Percentiles rank a stretch among this genome's conserved stretches.
Evolutionary conservation across 2,797 vertebrate species (phyloP).

Genomic region (Acrocephalus scirpaceus): DNA sequence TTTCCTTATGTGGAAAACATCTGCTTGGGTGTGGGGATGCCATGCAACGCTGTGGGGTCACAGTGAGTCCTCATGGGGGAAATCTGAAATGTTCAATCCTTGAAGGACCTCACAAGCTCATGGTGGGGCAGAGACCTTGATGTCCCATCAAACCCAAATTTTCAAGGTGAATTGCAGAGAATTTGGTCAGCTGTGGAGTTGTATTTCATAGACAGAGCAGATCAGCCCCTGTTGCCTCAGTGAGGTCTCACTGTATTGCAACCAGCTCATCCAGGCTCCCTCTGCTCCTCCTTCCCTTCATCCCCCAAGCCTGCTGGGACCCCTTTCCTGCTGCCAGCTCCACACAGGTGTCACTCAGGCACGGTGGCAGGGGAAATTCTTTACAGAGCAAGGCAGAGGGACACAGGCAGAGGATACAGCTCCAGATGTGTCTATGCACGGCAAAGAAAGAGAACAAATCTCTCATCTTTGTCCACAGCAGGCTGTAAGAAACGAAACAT

Average conservation of each 20-base stretch:
- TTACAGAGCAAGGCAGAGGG: neutral
- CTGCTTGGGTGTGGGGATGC: no score
- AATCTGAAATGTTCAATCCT: neutral
- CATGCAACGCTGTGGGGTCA: neutral
- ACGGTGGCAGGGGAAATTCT: neutral
- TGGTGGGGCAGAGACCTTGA: neutral
- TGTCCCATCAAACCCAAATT: neutral
- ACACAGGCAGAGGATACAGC: neutral
- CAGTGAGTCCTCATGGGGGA: neutral
- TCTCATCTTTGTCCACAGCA: neutral
- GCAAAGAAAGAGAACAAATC: neutral
- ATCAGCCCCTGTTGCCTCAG: neutral
- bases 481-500: neutral
- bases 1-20: no score
- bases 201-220: neutral
- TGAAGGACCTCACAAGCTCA: neutral
- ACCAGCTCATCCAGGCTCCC: neutral
- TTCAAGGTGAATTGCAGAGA: neutral
- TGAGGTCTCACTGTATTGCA: neutral
- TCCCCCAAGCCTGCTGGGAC: neutral
- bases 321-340: neutral
- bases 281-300: neutral
- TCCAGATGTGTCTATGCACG: neutral
- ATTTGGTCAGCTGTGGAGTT: neutral
- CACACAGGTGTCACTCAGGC: neutral